Base-by-base conservation (phyloP, 2,797 vertebrate genomes). In the Bradypus variegatus region DNA sequence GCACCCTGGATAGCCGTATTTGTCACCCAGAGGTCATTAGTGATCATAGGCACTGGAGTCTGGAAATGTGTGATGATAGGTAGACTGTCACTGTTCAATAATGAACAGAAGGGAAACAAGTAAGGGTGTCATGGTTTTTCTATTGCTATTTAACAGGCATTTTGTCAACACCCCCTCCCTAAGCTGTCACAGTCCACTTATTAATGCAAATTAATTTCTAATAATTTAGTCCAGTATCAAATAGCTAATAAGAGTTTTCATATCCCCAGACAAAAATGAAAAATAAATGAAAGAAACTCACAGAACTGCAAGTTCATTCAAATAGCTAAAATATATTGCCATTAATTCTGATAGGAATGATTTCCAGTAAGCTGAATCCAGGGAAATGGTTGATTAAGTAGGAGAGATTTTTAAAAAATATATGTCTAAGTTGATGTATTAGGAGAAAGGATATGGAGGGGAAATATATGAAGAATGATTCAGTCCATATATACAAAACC, bases 271-370 rank as follows among this genome's bases (percentile, higher is more conserved):
- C 69, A 88, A 82, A 93, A 92, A 86, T 33, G 16, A 31, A 67
- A 31, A 53, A 77, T 50, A 45, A 62, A 65, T 27, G 31, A 50
- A 53, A 84, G 50, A 55, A 48, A n/a, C 25, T 77, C n/a, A 67
- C 53, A 62, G 87, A 94, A 93, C 76, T 75, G 72, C 69, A 67
- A 75, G 23, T 85, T 93, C 64, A 93, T 76, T 93, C 80, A 88
- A 90, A 82, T 79, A 36, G 45, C 89, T 95, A 91, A 95, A 89
- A 88, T 88, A 84, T 72, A 75, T 76, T 89, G 82, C 83, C 89
- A 41, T 92, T 93, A 92, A 91, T 92, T 94, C 92, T 94, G 92
- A 90, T 87, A 84, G 58, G 36, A 91, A 88, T 91, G 88, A 93
- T 90, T 93, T 95, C 79, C 80, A 95, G 81, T 80, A 83, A 72